Evolutionary conservation across 2,113 vertebrate species (phyloP), one percentile per base, ranked within the genome.

Genomic region (Notechis scutatus): DNA sequence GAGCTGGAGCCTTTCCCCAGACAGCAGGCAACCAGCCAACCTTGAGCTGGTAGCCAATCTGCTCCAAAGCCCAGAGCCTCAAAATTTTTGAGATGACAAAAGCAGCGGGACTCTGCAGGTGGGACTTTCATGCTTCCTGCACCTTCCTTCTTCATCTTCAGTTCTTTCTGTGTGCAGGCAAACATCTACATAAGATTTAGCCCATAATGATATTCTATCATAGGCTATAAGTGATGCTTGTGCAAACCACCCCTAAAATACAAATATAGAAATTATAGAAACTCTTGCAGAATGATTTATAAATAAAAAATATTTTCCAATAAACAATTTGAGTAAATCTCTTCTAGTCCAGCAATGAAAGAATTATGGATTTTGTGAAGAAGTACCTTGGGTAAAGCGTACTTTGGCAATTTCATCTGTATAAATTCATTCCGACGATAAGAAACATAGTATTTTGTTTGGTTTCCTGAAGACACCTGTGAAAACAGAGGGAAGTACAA

Each of bases 331-430:
- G 94, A 90, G 21, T 91, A 94, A 0, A 56, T 93, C 92, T 39
- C 0, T 2, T 87, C 93, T 7, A 69, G 24, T 5, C 85, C 88
- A 74, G 0, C 52, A 1, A 94, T 88, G 93, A 10, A 23, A 0
- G 87, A 14, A 11, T 69, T 94, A 95, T 91, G 18, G 0, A 0
- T 47, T 20, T 54, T 88, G 81, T 5, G 0, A 5, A 2, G 20
- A 55, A 97, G 94, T 98, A 99, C 99, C 98, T 99, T 99, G 0
- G 99, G 98, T 91, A 99, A 90, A 0, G 99, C 97, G 0, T 99
- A 99, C 96, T 99, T 99, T 42, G 99, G 99, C 92, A 99, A 97
- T 93, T 98, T 99, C 99, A 99, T 99, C 96, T 98, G 98, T 45
- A 98, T 97, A 89, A 99, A 99, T 21, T 97, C 98, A 20, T 97